Base-by-base conservation (phyloP, 1,140 invertebrate genomes). In the Eufriesea mexicana region DNA sequence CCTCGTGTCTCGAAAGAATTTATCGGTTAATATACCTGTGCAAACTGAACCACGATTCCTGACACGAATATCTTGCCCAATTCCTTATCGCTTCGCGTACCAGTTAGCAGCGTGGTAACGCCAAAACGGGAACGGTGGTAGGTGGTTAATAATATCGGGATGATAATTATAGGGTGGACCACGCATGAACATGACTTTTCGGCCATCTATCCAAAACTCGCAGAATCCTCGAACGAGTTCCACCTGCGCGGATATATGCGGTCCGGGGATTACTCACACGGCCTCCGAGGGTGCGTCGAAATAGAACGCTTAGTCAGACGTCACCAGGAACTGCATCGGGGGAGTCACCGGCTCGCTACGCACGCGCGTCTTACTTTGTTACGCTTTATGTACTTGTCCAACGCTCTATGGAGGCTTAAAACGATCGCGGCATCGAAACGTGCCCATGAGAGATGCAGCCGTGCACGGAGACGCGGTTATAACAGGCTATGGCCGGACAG, bases 261-360 rank as follows among this genome's bases (percentile, higher is more conserved):
- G 77, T 79, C 85, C 72, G 73, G 66, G 82, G 84, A 90, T 91
- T 91, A 91, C 88, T 90, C 85, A 91, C 82, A 70, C 70, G 79
- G 78, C 84, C 80, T 86, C 84, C 51, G 83, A 76, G 90, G 82
- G 86, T 84, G 83, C 73, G 86, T 89, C 78, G 79, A 91, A 91
- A 91, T 91, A 91, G 90, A 91, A 89, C 90, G 86, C 88, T 91
- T 91, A 90, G 86, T 91, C 90, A 91, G 84, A 91, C 85, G 84
- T 90, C 88, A 89, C 70, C 78, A 87, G 84, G 87, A 89, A 89
- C 79, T 79, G 72, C 86, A 80, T 74, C 62, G 76, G 70, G 76
- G 81, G 85, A 87, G 86, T 87, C 85, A 87, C 85, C 86, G 67
- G 76, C 55, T 62, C 76, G 54, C 72, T 23, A 73, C 57, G 55